Base-by-base conservation (phyloP, 92 coral and sea anemone genomes). In the Phenganax stokvisi region DNA sequence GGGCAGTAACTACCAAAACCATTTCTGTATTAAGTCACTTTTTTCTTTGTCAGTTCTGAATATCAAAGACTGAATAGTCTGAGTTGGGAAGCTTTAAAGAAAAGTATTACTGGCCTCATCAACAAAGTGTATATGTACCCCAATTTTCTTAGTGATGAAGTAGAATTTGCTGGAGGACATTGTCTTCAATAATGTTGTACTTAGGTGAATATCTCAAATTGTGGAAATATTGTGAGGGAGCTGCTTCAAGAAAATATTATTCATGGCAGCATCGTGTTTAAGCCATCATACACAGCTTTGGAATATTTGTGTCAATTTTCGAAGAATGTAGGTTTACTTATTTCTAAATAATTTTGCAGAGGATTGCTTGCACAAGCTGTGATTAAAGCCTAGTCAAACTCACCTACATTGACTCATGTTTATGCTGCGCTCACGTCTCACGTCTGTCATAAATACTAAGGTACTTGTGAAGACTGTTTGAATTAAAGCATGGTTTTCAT, bases 1-100 rank as follows among this genome's bases (percentile, higher is more conserved):
- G 47, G 47, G 5, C 5, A 37, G 47, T 37, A 37, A 37, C 47
- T 37, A 5, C 47, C 47, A 37, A 37, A 37, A 37, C 47, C 47
- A 37, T 37, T 37, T 37, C 47, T 37, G 3, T 5, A 37, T 37
- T 37, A 37, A 2, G 3, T 37, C 3, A 37, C 47, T 37, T 37
- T 5, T 5, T 37, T 37, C 47, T 64, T 65, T 86, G 28, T 53
- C 72, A 91, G 96, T 87, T 88, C 92, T 79, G 97, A 93, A 52
- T 91, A 89, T 80, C 98, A 93, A 84, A 86, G 97, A 29, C 70
- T 93, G 16, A 93, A 97, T 75, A 86, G 97, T 17, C 70, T 93
- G 16, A 93, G 98, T 75, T 93, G 98, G 98, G 98, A 93, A 84
- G 98, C 98, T 51, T 79, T 74, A 51, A 93, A 93, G 89, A 93